Conservation (phyloP, 1,140 invertebrate genomes). For the Oryctes rhinoceros region DNA sequence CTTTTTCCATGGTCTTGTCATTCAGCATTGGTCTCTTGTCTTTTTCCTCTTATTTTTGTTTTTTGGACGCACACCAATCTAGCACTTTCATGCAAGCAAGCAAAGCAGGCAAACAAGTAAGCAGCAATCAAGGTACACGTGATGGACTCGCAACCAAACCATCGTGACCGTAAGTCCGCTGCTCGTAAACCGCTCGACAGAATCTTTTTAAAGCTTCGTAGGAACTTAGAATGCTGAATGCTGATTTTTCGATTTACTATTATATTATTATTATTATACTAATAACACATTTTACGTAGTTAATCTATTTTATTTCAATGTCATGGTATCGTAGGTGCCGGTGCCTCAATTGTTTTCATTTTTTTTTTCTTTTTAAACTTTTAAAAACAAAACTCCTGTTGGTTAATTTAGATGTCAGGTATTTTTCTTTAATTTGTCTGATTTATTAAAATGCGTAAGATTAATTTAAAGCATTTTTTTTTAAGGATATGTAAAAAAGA, state of each 20-base stretch:
- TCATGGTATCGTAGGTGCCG: constrained; percentile 51
- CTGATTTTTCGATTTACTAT: constrained; percentile 42
- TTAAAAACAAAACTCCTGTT: no score
- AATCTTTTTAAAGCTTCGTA: constrained; percentile 40
- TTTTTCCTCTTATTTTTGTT: background rate
- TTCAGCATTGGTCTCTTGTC: background rate
- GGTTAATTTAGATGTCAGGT: no score
- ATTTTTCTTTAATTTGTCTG: no score
- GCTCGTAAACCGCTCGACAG: constrained; percentile 17
- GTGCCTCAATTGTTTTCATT: constrained; percentile 53
- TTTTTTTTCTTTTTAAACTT: no score
- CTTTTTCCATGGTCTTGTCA: background rate
- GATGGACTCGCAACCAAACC: no score
- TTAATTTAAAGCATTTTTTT: no score
- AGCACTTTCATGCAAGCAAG: background rate
- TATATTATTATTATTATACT: background rate
- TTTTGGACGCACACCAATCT: background rate
- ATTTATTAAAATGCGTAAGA: no score
- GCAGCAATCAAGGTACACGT: no score
- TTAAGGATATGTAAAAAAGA: no score
- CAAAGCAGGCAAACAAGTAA: no score
- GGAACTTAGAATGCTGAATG: constrained; percentile 57
- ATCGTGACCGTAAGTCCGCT: background rate
- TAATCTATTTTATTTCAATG: background rate
- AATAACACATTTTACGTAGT: background rate